phyloP scores from a whole-genome alignment of 1,140 invertebrate genomes.

The Pseudomyrmex gracilis region DNA sequence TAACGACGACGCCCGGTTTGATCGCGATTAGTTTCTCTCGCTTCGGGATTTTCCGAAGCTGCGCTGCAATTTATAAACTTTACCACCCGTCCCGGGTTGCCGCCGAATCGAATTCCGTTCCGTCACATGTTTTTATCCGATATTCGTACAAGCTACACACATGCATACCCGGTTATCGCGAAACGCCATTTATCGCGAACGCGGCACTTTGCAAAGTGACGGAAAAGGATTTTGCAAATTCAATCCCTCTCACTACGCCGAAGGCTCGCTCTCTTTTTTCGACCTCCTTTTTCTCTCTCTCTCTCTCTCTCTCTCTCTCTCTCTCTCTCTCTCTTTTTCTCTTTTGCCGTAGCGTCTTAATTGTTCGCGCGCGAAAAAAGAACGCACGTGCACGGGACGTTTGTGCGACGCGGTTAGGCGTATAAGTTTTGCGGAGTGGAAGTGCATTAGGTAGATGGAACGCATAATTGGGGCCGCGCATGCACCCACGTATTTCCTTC shows the following conservation, averaged over 20 bases:
- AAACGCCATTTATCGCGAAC: constrained; percentile 50
- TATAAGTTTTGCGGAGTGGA: constrained; percentile 57
- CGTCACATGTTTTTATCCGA: constrained; percentile 49
- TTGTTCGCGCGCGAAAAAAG: constrained; percentile 46
- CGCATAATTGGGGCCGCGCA: constrained; percentile 65
- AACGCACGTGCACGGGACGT: constrained; percentile 36
- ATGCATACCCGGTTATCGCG: constrained; percentile 6
- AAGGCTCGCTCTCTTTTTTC: neutral
- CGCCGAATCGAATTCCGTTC: constrained; percentile 46
- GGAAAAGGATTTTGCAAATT: constrained; percentile 47
- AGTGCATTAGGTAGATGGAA: constrained; percentile 73
- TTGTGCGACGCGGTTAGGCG: neutral
- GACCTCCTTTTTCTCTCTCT: neutral
- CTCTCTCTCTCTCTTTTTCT: neutral
- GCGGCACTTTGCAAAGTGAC: constrained; percentile 36
- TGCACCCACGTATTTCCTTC: constrained; percentile 31
- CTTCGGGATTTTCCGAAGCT: neutral
- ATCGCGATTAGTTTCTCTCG: constrained; percentile 33
- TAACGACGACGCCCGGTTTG: constrained; percentile 42
- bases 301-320: neutral
- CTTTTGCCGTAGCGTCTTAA: constrained; percentile 17
- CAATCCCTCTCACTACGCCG: constrained; percentile 27
- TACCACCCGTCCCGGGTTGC: constrained; percentile 7
- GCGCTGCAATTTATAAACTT: constrained; percentile 41
- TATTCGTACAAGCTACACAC: constrained; percentile 1